phyloP scores from a whole-genome alignment of 2,797 vertebrate genomes.

The Triplophysa bombifrons region DNA sequence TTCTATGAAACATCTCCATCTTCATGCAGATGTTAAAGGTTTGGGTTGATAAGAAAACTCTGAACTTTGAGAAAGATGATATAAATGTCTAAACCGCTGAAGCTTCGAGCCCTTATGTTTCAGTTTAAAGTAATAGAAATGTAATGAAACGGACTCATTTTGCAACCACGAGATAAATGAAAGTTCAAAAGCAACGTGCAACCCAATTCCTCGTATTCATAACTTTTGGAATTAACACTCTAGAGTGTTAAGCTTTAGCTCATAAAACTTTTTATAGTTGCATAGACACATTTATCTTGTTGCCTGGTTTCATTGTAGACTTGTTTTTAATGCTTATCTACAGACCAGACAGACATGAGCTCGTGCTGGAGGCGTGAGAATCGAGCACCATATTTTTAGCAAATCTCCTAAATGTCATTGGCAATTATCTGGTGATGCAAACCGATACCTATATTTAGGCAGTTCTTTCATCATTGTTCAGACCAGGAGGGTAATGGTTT shows the following conservation, averaged over 20 bases:
- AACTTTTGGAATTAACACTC: neutral
- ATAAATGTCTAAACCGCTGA: conserved; percentile 42
- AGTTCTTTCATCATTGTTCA: conserved; percentile 56
- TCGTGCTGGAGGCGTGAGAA: conserved; percentile 58
- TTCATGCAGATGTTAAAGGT: neutral
- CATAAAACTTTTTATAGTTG: conserved; percentile 32
- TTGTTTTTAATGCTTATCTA: conserved; percentile 29
- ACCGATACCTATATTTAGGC: conserved; percentile 64
- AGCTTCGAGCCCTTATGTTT: conserved; percentile 32
- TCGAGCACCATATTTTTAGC: conserved; percentile 62
- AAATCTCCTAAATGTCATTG: conserved; percentile 60
- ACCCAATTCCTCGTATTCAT: neutral
- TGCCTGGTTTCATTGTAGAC: conserved; percentile 26
- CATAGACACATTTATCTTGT: neutral
- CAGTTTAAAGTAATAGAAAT: conserved; percentile 30
- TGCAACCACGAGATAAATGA: conserved; percentile 22
- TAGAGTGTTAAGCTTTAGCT: neutral
- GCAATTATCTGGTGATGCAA: conserved; percentile 67
- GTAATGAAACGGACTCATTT: conserved; percentile 40
- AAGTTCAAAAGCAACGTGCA: conserved; percentile 29
- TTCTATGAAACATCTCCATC: neutral
- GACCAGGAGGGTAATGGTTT: conserved; percentile 56
- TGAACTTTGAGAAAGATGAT: conserved; percentile 25
- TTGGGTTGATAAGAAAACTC: conserved; percentile 14
- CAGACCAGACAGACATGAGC: conserved; percentile 45